Conservation (phyloP, 1,140 invertebrate genomes). For the Geopemphigus sp. region DNA sequence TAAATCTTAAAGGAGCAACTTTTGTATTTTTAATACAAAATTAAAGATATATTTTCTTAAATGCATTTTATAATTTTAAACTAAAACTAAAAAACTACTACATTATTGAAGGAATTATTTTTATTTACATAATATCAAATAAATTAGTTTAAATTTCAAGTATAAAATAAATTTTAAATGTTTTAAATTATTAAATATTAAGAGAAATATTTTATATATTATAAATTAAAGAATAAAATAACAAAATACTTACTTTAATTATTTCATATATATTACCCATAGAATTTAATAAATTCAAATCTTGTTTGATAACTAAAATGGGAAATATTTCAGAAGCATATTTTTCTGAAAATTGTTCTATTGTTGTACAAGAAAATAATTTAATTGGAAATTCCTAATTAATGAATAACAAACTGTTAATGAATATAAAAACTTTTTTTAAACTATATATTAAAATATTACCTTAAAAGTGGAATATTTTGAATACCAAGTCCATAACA, state of each 20-base stretch:
- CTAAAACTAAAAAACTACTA: no score
- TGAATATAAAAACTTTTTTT: neutral
- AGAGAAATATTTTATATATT: no score
- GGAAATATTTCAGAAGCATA: constrained; percentile 21
- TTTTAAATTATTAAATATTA: no score
- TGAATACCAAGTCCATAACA: constrained; percentile 34
- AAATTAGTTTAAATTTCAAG: no score
- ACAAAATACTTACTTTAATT: constrained; percentile 11
- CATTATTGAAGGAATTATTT: no score
- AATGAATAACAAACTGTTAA: neutral
- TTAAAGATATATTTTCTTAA: no score
- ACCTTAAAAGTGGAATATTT: neutral
- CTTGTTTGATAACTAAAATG: constrained; percentile 40
- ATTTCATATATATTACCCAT: neutral
- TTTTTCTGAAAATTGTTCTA: constrained; percentile 29
- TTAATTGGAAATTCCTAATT: constrained; percentile 42
- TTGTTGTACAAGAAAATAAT: constrained; percentile 24
- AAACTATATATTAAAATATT: neutral
- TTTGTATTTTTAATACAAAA: no score
- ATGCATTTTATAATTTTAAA: no score
- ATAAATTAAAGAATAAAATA: no score
- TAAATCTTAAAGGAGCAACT: no score
- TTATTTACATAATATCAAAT: no score
- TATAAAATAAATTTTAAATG: no score
- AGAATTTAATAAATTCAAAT: constrained; percentile 12